A percentile compares a stretch with the other conserved stretches of the same genome.
phyloP scores from a whole-genome alignment of 1,140 invertebrate species.

The Tetragnatha versicolor region DNA sequence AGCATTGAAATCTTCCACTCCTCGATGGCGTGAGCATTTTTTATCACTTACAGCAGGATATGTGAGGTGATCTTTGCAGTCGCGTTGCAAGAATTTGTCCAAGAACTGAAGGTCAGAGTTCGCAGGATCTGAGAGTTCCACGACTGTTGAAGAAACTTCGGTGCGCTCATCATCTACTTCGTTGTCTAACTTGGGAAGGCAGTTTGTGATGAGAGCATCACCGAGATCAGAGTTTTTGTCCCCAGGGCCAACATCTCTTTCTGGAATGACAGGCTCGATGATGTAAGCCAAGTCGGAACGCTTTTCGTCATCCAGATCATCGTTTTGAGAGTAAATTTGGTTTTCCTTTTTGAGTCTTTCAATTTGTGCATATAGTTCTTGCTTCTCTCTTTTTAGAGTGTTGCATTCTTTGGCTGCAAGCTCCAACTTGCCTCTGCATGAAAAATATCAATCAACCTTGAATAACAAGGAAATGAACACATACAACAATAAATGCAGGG shows the following conservation, averaged over 20 bases:
- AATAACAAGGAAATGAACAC: too few species aligned
- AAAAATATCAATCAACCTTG: too few species aligned
- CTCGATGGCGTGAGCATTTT: slow-evolving; percentile 8
- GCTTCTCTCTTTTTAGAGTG: slow-evolving; percentile 78
- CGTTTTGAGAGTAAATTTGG: slow-evolving; percentile 26
- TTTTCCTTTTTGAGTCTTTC: slow-evolving; percentile 79
- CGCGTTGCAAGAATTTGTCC: slow-evolving; percentile 51
- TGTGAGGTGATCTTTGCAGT: slow-evolving; percentile 41
- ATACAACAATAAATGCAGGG: too few species aligned
- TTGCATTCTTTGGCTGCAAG: slow-evolving; percentile 78
- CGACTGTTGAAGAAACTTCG: slow-evolving; percentile 27
- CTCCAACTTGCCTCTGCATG: slow-evolving; percentile 75
- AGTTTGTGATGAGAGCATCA: slow-evolving; percentile 4
- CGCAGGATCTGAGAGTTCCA: slow-evolving; percentile 39
- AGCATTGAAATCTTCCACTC: slow-evolving; percentile 31
- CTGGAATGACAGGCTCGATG: slow-evolving; percentile 48
- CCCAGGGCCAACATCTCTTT: slow-evolving; percentile 52
- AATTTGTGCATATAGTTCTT: slow-evolving; percentile 80
- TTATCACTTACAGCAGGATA: slow-evolving; percentile 55
- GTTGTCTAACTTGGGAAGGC: slow-evolving; percentile 2
- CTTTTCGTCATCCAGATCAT: slow-evolving; percentile 34
- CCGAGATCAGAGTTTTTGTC: slow-evolving; percentile 44
- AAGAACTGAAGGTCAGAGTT: slow-evolving; percentile 57
- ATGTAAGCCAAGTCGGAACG: slow-evolving; percentile 9
- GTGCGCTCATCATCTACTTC: slow-evolving; percentile 24